phyloP scores from a whole-genome alignment of 2,888 invertebrate genomes.

The Nephrocerus scutellatus region DNA sequence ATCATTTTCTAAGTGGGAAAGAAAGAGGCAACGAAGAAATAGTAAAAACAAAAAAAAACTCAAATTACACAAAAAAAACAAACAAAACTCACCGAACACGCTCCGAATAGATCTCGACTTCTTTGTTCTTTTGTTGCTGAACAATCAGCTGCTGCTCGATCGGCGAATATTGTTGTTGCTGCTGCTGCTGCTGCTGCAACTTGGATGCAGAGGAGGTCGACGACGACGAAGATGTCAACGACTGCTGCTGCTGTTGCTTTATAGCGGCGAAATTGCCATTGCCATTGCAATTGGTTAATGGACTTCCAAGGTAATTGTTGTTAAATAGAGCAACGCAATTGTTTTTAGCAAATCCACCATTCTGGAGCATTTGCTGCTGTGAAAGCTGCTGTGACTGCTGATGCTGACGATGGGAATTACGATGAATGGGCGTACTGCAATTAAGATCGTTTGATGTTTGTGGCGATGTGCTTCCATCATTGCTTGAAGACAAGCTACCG shows the following conservation, averaged over 20 bases:
- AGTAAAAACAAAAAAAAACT: neutral
- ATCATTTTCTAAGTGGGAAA: neutral
- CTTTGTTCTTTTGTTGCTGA: slow-evolving; percentile 61
- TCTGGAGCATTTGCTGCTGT: slow-evolving; percentile 14
- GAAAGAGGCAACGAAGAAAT: slow-evolving; percentile 3
- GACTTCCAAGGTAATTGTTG: slow-evolving; percentile 2
- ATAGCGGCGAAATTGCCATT: slow-evolving; percentile 14
- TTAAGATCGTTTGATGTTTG: slow-evolving; percentile 7
- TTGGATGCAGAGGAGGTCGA: too few relatives aligned
- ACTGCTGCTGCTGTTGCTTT: slow-evolving; percentile 22
- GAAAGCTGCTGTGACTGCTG: slow-evolving; percentile 22
- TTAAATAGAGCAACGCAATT: neutral
- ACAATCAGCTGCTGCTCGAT: slow-evolving; percentile 40
- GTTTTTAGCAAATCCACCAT: neutral
- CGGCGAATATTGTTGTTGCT: slow-evolving; percentile 19
- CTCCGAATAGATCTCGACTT: slow-evolving; percentile 71
- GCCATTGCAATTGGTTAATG: slow-evolving; percentile 21
- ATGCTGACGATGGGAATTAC: slow-evolving; percentile 33
- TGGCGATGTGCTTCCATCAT: slow-evolving; percentile 67
- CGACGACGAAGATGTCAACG: too few relatives aligned
- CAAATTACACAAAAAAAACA: neutral
- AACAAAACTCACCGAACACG: slow-evolving; percentile 66
- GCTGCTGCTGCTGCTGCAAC: slow-evolving; percentile 15
- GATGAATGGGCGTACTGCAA: slow-evolving; percentile 14
- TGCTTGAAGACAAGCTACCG: slow-evolving; percentile 69